These are phyloP conservation scores for Uropsilus gracilis DNA, from an alignment of 2,113 vertebrate species.

Conservation along the genomic window DNA sequence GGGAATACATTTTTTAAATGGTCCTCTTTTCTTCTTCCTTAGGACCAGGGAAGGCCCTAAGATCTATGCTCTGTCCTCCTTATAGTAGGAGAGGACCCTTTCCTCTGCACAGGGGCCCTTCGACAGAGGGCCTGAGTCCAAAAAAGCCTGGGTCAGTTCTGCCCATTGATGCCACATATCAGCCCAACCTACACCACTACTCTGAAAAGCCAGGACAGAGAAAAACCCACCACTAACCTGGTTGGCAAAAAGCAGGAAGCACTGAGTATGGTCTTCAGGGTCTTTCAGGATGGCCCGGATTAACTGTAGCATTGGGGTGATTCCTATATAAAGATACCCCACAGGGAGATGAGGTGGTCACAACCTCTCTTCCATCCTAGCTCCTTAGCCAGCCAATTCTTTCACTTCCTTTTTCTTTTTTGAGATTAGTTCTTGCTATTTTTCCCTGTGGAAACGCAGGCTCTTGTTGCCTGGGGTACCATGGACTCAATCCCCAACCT, in stretches of 20 bases:
- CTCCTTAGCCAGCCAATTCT: background rate
- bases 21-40: background rate
- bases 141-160: background rate
- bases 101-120: background rate
- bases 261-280: constrained; percentile 83
- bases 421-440: no score
- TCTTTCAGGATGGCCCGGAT: constrained; percentile 85
- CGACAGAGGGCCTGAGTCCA: background rate
- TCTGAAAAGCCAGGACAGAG: background rate
- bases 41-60: background rate
- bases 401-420: background rate
- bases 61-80: background rate
- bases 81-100: background rate
- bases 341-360: background rate
- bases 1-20: background rate
- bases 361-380: background rate
- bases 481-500: no score
- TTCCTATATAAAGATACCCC: constrained; percentile 74
- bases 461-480: no score
- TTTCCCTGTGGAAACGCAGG: no score
- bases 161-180: fast-evolving
- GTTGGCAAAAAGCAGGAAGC: constrained; percentile 88
- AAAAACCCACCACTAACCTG: constrained; percentile 82
- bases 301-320: constrained; percentile 88
- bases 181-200: background rate